Percentiles rank a stretch among this genome's conserved stretches.
These are phyloP conservation scores for Alces alces DNA, from an alignment of 2,113 vertebrate species.

Conservation along the genomic window DNA sequence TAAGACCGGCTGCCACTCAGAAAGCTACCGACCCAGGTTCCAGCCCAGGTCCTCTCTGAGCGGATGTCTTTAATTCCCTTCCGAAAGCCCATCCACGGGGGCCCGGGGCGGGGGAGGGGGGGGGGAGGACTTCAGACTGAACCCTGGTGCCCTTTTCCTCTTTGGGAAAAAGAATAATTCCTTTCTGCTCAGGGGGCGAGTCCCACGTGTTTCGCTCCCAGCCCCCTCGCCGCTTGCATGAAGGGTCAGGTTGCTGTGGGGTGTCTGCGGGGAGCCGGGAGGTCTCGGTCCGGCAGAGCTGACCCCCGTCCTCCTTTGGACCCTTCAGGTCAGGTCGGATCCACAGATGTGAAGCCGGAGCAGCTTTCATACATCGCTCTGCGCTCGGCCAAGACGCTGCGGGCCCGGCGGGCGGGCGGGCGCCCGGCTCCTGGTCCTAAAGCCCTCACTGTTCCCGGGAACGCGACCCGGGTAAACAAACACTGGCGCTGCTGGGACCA, in stretches of 20 bases:
- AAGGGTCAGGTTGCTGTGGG: slow-evolving; percentile 54
- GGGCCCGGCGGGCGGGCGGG: slow-evolving; percentile 54
- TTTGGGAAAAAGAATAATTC: slow-evolving; percentile 50
- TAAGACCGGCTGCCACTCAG: slow-evolving; percentile 57
- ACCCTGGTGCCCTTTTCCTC: neutral
- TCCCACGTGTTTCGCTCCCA: slow-evolving; percentile 15
- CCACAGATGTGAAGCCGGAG: slow-evolving; percentile 82
- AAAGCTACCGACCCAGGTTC: slow-evolving; percentile 15
- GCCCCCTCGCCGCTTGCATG: neutral
- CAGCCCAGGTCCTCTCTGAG: slow-evolving; percentile 43
- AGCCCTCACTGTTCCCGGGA: slow-evolving; percentile 78
- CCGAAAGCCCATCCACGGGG: slow-evolving; percentile 36
- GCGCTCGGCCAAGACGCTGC: slow-evolving; percentile 73
- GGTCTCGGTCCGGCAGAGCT: slow-evolving; percentile 58
- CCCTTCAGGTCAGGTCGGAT: slow-evolving; percentile 75
- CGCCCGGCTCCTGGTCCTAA: slow-evolving; percentile 83
- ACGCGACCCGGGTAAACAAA: slow-evolving; percentile 51
- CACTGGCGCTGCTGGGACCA: neutral
- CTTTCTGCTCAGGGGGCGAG: slow-evolving; percentile 52
- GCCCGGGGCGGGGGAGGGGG: neutral
- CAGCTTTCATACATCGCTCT: slow-evolving; percentile 78
- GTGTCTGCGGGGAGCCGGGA: slow-evolving; percentile 40
- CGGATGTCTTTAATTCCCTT: slow-evolving; percentile 29
- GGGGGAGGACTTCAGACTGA: neutral
- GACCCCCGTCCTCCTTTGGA: slow-evolving; percentile 72